Conservation (phyloP, 2,888 invertebrate species). For the Lamellibrachia columna region DNA sequence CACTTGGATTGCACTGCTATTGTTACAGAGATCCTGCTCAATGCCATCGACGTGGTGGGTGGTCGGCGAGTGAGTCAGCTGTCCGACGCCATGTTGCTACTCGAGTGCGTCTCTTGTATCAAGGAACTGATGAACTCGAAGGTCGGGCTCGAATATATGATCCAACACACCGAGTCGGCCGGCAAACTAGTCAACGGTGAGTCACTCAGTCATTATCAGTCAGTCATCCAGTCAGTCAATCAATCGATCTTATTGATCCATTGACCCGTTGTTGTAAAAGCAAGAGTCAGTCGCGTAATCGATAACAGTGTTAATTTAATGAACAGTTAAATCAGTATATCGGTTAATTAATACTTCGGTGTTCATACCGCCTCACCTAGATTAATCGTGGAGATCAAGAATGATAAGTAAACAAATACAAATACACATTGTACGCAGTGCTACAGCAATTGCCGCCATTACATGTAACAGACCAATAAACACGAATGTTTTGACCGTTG, state of each 20-base stretch:
- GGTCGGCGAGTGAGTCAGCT: slow-evolving; percentile 54
- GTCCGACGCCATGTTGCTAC: slow-evolving; percentile 57
- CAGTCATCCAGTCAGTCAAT: background rate
- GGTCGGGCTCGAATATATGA: slow-evolving; percentile 92
- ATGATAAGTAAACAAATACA: too few relatives aligned
- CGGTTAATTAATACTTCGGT: too few relatives aligned
- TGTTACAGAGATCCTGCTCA: slow-evolving; percentile 50
- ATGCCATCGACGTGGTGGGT: slow-evolving; percentile 56
- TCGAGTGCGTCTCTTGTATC: slow-evolving; percentile 62
- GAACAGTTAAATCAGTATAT: too few relatives aligned
- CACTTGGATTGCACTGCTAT: background rate
- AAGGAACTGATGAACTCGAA: slow-evolving; percentile 81
- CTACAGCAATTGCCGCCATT: too few relatives aligned
- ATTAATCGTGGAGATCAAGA: too few relatives aligned
- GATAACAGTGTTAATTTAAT: too few relatives aligned
- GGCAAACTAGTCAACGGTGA: slow-evolving; percentile 84
- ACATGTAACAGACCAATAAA: background rate
- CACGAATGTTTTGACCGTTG: too few relatives aligned
- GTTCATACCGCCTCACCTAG: too few relatives aligned
- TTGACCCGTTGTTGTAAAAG: background rate
- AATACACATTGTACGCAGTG: too few relatives aligned
- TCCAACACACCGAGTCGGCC: slow-evolving; percentile 91
- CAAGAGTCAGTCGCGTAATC: background rate
- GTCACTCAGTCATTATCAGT: slow-evolving; percentile 27
- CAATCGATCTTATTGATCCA: background rate